phyloP scores from a whole-genome alignment of 2,888 invertebrate species.

The Octonoba sinensis region DNA sequence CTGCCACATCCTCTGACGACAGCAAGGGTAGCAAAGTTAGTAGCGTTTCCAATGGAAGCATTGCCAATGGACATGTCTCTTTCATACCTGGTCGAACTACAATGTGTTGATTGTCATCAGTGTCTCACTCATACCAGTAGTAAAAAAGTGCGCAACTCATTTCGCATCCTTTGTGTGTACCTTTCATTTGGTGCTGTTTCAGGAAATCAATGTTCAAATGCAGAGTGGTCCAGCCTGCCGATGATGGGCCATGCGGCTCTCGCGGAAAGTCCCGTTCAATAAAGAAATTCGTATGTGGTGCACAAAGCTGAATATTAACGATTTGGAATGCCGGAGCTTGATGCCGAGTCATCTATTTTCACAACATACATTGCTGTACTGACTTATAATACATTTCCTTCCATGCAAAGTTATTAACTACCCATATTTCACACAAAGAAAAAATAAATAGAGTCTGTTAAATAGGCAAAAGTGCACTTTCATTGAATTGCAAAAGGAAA shows the following conservation, averaged over 20 bases:
- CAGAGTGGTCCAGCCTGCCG: neutral
- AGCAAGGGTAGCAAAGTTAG: slow-evolving; percentile 66
- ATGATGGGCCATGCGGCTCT: neutral
- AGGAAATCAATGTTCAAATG: neutral
- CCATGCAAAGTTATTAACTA: too few relatives aligned
- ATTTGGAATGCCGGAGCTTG: too few relatives aligned
- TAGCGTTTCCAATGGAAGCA: slow-evolving; percentile 64
- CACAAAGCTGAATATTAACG: too few relatives aligned
- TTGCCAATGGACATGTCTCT: slow-evolving; percentile 64
- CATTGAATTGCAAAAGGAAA: too few relatives aligned
- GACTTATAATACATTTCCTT: too few relatives aligned
- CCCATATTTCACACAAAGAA: too few relatives aligned
- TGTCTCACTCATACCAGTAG: slow-evolving; percentile 1
- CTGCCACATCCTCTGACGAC: slow-evolving; percentile 60
- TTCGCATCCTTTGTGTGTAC: slow-evolving; percentile 3
- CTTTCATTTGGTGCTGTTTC: slow-evolving; percentile 23
- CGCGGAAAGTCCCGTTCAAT: too few relatives aligned
- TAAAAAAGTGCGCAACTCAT: neutral
- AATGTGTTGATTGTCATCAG: slow-evolving; percentile 52
- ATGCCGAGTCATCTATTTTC: too few relatives aligned
- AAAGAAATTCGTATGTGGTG: too few relatives aligned
- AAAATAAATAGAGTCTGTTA: too few relatives aligned
- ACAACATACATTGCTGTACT: too few relatives aligned
- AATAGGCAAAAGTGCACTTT: too few relatives aligned
- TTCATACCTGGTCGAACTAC: slow-evolving; percentile 62